phyloP scores from a whole-genome alignment of 1,140 invertebrate species.

The Ladona fulva region DNA sequence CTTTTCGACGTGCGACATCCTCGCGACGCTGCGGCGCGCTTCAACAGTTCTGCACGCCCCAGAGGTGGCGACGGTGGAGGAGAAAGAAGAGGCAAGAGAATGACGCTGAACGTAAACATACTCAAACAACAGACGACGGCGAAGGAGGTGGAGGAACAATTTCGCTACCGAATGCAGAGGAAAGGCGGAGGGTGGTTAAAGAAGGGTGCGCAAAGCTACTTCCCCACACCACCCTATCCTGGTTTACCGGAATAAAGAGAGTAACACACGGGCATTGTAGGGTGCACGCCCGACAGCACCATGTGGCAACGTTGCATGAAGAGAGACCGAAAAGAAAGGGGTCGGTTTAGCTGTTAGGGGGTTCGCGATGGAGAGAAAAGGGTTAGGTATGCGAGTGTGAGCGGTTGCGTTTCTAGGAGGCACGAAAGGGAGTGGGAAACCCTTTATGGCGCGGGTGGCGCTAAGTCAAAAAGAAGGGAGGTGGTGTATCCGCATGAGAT shows the following conservation, averaged over 20 bases:
- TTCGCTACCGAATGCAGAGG: too few relatives aligned
- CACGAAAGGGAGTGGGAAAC: not conserved
- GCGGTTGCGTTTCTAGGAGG: not conserved
- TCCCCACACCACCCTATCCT: not conserved
- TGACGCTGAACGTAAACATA: too few relatives aligned
- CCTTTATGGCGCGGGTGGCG: not conserved
- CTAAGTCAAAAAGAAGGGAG: not conserved
- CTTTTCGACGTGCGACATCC: too few relatives aligned
- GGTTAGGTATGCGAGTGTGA: not conserved
- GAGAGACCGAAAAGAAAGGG: not conserved
- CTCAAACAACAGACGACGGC: too few relatives aligned
- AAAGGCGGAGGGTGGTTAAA: not conserved
- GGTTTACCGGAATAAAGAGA: not conserved
- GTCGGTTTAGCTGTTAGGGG: not conserved
- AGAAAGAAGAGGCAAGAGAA: not conserved
- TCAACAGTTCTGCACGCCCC: not conserved
- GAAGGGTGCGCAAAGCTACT: not conserved
- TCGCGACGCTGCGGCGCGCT: too few relatives aligned
- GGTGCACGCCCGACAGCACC: not conserved
- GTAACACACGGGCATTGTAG: not conserved
- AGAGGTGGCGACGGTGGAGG: not conserved
- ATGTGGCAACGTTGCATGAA: not conserved
- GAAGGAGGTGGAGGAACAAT: too few relatives aligned
- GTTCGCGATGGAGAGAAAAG: not conserved
- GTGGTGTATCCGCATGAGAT: not conserved